Percentiles rank a stretch among this genome's conserved stretches.
Conservation (phyloP, 2,113 vertebrate genomes). For the Canis aureus region DNA sequence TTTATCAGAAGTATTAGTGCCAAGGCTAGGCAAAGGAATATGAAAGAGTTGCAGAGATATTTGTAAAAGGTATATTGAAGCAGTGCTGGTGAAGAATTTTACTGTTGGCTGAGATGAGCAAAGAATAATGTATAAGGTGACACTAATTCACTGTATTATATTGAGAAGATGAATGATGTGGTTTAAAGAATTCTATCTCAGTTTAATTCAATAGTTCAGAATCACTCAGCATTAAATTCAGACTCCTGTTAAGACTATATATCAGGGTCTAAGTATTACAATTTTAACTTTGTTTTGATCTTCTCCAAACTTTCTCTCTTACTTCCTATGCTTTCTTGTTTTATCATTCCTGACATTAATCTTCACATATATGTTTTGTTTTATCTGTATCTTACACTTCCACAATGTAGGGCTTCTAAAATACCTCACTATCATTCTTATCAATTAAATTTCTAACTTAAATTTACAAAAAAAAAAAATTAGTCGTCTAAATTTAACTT, state of each 20-base stretch:
- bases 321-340: background rate
- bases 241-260: background rate
- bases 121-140: background rate
- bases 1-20: background rate
- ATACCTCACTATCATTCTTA: background rate
- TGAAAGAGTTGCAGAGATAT: background rate
- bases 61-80: background rate
- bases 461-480: background rate
- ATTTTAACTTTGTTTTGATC: background rate
- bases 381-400: background rate
- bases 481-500: background rate
- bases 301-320: background rate
- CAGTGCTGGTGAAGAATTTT: background rate
- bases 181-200: background rate
- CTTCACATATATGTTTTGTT: background rate
- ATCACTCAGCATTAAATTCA: background rate
- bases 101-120: background rate
- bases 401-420: background rate
- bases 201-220: conserved; percentile 14
- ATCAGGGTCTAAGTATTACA: background rate
- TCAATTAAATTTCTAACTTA: background rate
- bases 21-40: background rate
- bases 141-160: background rate
- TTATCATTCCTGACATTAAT: background rate
- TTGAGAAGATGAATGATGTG: background rate